Conservation (phyloP, 2,797 vertebrate genomes). For the Tapera naevia region DNA sequence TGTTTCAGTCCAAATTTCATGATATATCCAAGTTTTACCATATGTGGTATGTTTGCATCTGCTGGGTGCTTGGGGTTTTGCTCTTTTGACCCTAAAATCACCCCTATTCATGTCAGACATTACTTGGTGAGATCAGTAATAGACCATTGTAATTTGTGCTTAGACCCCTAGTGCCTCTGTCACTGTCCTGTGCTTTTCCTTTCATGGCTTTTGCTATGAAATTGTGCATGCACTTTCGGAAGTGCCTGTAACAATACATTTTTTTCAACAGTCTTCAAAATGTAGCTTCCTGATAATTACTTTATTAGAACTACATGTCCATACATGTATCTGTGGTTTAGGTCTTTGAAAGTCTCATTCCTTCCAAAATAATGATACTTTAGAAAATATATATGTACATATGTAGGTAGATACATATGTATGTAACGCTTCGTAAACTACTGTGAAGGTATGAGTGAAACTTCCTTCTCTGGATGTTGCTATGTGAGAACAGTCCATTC, state of each 20-base stretch:
- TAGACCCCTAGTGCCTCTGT: background rate
- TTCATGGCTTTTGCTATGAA: background rate
- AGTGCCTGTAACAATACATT: background rate
- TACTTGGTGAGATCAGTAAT: background rate
- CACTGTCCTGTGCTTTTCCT: background rate
- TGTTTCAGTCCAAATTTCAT: background rate
- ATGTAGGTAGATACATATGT: background rate
- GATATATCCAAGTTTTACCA: fast-evolving
- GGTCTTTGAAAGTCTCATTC: background rate
- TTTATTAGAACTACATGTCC: background rate
- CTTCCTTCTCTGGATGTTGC: background rate
- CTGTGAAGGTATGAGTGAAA: background rate
- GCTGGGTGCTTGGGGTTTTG: background rate
- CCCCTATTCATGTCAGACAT: background rate
- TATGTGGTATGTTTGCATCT: background rate
- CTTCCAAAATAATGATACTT: background rate
- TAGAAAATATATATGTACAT: background rate
- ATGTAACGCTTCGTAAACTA: background rate
- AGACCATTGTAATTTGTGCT: background rate
- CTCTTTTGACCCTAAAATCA: background rate
- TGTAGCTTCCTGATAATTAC: background rate
- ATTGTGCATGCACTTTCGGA: background rate
- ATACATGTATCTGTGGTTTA: background rate
- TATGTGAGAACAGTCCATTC: background rate
- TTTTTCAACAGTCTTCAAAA: background rate